These are phyloP conservation scores for Pyrocoelia pectoralis DNA, from an alignment of 2,888 invertebrate species.

Conservation along the genomic window DNA sequence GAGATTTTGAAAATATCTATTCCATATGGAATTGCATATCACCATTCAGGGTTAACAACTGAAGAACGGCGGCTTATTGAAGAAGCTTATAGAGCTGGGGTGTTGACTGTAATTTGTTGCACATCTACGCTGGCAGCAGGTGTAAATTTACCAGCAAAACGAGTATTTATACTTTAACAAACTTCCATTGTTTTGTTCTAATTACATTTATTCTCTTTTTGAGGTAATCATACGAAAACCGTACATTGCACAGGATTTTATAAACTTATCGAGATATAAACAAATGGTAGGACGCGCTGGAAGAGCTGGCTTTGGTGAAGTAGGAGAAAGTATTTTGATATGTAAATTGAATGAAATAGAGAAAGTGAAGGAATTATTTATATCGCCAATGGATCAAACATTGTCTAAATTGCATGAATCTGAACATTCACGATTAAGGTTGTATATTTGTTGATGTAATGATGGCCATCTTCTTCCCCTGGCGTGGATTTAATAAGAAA, in stretches of 20 bases:
- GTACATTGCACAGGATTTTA: conserved; percentile 76
- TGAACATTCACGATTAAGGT: conserved; percentile 59
- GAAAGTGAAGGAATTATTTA: conserved; percentile 66
- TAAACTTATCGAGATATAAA: conserved; percentile 83
- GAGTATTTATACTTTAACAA: conserved; percentile 62
- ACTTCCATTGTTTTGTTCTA: neutral
- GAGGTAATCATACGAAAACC: conserved; percentile 86
- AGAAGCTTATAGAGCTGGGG: conserved; percentile 82
- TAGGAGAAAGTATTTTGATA: conserved; percentile 89
- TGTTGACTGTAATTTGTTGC: conserved; percentile 89
- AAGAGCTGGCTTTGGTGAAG: conserved; percentile 82
- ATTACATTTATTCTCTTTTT: conserved; percentile 16
- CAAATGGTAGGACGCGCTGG: conserved; percentile 98
- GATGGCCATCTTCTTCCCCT: neutral
- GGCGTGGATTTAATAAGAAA: neutral
- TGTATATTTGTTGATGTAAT: neutral
- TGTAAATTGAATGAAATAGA: conserved; percentile 68
- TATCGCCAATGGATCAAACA: conserved; percentile 73
- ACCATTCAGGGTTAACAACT: conserved; percentile 87
- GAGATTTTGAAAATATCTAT: conserved; percentile 72
- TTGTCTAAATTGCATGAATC: conserved; percentile 66
- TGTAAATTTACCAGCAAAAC: conserved; percentile 92
- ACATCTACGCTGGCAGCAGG: conserved; percentile 98
- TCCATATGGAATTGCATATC: conserved; percentile 88
- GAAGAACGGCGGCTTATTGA: conserved; percentile 89